Evolutionary conservation across 2,888 invertebrate genomes (phyloP).

Genomic region (Troglohyphantes excavatus): DNA sequence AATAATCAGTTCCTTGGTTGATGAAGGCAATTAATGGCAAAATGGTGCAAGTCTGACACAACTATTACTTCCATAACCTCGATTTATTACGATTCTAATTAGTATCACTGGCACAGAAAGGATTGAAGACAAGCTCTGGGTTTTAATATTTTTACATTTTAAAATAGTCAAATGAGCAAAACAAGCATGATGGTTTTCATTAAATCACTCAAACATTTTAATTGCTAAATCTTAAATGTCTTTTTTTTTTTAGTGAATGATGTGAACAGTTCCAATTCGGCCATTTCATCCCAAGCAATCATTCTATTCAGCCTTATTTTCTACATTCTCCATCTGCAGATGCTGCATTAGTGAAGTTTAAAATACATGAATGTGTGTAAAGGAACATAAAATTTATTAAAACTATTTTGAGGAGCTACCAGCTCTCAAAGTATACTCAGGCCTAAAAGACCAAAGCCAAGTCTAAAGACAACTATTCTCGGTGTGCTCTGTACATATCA

Average conservation of each 20-base stretch:
- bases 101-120: too few relatives aligned
- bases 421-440: constrained; percentile 32
- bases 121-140: too few relatives aligned
- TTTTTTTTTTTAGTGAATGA: constrained; percentile 63
- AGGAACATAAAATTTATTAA: not conserved
- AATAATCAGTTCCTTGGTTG: too few relatives aligned
- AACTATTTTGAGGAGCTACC: not conserved
- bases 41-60: too few relatives aligned
- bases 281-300: constrained; percentile 4
- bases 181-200: too few relatives aligned
- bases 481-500: constrained; percentile 46
- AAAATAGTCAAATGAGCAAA: too few relatives aligned
- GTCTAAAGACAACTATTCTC: not conserved
- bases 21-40: too few relatives aligned
- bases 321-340: not conserved
- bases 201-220: too few relatives aligned
- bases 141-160: too few relatives aligned
- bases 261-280: constrained; percentile 26
- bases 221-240: too few relatives aligned
- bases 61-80: too few relatives aligned
- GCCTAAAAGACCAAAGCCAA: constrained; percentile 64
- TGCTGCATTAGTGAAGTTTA: not conserved
- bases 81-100: too few relatives aligned
- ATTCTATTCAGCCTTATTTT: constrained; percentile 13
- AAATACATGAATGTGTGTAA: not conserved